Evolutionary conservation across 2,797 vertebrate genomes (phyloP).

Genomic region (Mus spretus): DNA sequence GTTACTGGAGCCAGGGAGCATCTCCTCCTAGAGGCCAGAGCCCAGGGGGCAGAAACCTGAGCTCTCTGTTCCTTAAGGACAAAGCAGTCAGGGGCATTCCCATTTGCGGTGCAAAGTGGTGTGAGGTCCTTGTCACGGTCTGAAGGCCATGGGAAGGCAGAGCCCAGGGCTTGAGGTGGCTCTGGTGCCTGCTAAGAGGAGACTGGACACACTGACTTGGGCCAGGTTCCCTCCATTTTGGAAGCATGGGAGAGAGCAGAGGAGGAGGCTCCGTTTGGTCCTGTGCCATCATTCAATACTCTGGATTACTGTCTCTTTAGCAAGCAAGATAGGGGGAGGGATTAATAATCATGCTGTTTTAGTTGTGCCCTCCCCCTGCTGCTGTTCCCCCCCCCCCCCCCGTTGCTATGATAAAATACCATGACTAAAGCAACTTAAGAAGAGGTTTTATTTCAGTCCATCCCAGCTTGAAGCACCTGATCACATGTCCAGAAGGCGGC

Average conservation of each 20-base stretch:
- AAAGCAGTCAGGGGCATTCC: neutral
- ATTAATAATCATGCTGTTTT: too few relatives aligned
- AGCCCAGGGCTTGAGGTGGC: neutral
- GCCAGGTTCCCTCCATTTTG: too few relatives aligned
- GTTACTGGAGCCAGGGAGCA: neutral
- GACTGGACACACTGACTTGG: neutral
- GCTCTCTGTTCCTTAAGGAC: neutral
- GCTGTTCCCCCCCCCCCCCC: neutral
- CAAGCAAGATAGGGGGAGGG: neutral
- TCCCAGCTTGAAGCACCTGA: neutral
- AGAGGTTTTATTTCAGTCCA: neutral
- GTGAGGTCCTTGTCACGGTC: neutral
- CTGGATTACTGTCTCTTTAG: neutral
- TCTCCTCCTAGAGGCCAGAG: neutral
- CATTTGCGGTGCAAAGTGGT: neutral
- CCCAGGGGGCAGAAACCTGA: neutral
- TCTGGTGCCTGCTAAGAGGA: neutral
- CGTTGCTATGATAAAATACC: neutral
- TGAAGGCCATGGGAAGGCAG: neutral
- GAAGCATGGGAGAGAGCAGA: neutral
- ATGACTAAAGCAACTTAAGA: neutral
- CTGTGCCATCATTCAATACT: neutral
- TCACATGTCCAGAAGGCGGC: neutral
- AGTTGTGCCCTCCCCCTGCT: neutral
- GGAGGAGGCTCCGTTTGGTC: neutral